Conservation (phyloP, 2,888 invertebrate species). For the Escarpia spicata region DNA sequence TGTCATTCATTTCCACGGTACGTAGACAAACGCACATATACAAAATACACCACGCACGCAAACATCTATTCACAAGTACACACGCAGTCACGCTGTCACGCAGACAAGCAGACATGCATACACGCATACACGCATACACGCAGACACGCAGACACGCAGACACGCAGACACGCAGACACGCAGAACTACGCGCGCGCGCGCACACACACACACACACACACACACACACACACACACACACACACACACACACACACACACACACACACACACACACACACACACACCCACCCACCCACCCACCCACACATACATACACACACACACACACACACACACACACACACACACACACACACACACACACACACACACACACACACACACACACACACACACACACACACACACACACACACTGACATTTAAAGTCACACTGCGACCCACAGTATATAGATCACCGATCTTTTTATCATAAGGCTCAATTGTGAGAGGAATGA, state of each 20-base stretch:
- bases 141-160: background rate
- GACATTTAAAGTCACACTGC: no score
- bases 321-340: background rate
- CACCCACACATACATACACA: background rate
- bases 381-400: no score
- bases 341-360: background rate
- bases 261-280: background rate
- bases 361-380: no score
- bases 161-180: background rate
- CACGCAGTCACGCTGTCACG: background rate
- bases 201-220: conserved; percentile 23
- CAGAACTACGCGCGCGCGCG: background rate
- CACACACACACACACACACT: no score
- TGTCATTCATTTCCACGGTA: no score
- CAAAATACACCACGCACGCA: background rate
- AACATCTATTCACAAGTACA: background rate
- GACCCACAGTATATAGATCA: no score
- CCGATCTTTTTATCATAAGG: no score
- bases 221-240: conserved; percentile 23
- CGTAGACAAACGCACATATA: no score
- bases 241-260: background rate
- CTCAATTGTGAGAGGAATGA: no score
- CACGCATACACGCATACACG: background rate
- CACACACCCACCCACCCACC: background rate
- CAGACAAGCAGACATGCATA: background rate